phyloP scores from a whole-genome alignment of 2,888 invertebrate genomes.

The Luperina testacea region DNA sequence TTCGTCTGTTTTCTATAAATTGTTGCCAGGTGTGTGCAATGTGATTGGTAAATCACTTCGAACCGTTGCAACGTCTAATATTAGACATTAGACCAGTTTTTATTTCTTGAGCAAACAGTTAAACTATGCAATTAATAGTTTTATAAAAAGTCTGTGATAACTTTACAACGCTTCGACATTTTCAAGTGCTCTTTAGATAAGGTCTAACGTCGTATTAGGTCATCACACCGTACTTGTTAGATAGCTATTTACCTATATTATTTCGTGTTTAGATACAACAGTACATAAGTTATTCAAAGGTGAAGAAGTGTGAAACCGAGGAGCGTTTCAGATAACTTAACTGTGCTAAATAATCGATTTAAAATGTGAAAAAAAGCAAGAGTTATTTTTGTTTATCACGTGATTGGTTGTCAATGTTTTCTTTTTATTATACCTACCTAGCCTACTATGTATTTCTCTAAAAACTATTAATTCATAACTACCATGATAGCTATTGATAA shows the following conservation, averaged over 20 bases:
- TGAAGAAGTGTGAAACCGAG: background rate
- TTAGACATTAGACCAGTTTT: constrained; percentile 53
- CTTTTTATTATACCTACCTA: background rate
- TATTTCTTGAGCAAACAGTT: constrained; percentile 44
- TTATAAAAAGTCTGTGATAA: constrained; percentile 20
- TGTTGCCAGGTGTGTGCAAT: constrained; percentile 76
- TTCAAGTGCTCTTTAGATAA: constrained; percentile 59
- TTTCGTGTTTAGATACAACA: constrained; percentile 17
- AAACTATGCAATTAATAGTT: constrained; percentile 33
- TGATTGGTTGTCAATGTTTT: constrained; percentile 5
- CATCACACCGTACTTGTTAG: constrained; percentile 42
- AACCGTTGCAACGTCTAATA: constrained; percentile 67
- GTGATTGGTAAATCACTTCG: constrained; percentile 71
- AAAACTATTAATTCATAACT: background rate
- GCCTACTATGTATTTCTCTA: background rate
- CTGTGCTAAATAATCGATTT: constrained; percentile 8
- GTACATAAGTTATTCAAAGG: constrained; percentile 19
- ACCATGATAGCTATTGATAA: background rate
- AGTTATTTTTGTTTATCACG: constrained; percentile 1
- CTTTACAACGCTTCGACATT: constrained; percentile 50
- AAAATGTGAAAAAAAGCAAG: constrained; percentile 4
- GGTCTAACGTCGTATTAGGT: constrained; percentile 53
- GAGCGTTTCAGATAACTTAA: background rate
- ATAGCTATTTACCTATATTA: background rate
- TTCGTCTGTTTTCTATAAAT: constrained; percentile 68